Evolutionary conservation across 1,140 invertebrate species (phyloP), one percentile per base, ranked within the genome.

Genomic region (Caenorhabditis briggsae): DNA sequence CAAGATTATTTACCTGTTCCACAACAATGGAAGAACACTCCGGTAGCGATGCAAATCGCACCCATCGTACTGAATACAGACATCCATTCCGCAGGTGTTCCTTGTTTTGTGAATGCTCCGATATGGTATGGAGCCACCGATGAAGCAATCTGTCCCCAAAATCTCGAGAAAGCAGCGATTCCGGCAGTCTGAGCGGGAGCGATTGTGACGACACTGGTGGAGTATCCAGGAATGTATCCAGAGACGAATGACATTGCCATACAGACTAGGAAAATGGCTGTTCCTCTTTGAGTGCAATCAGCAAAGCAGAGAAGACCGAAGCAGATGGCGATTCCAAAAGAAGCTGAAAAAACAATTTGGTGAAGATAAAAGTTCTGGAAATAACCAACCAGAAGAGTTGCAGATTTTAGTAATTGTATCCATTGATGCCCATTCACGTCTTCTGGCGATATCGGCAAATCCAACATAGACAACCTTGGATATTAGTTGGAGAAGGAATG

Each of bases 191-290:
- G 92, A 48, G 84, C 59, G 3, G 91, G 91, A 33, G 91, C 90
- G 74, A 92, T 87, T 82, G 91, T 91, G n/a, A 92, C 91, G 25
- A 91, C 86, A 88, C 91, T 91, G 12, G 91, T 92, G 61, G 92
- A 92, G 86, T 92, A 92, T 55, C 91, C 91, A 11, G 91, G 91
- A 61, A 92, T 91, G 85, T 90, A 92, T 25, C 91, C 91, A 46
- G 92, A 92, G 41, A 83, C 84, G 33, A 92, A 85, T 7, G 91
- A 92, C 82, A 92, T 86, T 6, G 92, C 90, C 14, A 56, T 53
- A 25, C 90, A 86, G n/a, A 92, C 89, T 9, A 92, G 61, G 20
- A 85, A 55, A 65, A 92, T 89, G 18, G 91, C 91, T 43, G 83
- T 41, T 20, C 48, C 59, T 12, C 88, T 48, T 25, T 86, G 59